These are phyloP conservation scores for Mastigias papua DNA, from an alignment of 30 jellyfish, hydroid and myxozoan genomes.

Conservation along the genomic window DNA sequence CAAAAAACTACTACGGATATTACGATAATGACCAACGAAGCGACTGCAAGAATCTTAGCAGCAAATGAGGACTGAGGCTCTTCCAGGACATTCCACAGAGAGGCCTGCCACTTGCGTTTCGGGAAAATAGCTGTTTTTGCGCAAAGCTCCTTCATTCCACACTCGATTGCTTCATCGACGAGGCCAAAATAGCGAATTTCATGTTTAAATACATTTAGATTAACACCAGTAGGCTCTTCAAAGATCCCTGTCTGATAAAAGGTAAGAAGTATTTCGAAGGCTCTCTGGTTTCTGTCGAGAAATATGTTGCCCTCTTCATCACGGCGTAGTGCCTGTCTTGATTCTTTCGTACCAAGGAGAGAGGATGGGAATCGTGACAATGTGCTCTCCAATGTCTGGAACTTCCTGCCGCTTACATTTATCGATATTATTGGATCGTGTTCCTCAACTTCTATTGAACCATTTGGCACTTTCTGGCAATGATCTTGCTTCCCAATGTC, in stretches of 20 bases:
- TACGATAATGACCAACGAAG: constrained; percentile 74
- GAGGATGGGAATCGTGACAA: constrained; percentile 88
- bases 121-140: constrained; percentile 47
- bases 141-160: constrained; percentile 87
- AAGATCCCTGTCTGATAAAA: constrained; percentile 95
- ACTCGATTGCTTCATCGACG: constrained; percentile 84
- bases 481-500: neutral
- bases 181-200: constrained; percentile 93
- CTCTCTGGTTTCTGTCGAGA: constrained; percentile 85
- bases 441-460: neutral
- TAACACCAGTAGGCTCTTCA: constrained; percentile 90
- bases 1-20: constrained; percentile 85
- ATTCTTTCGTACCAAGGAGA: constrained; percentile 78
- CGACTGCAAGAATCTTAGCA: constrained; percentile 81
- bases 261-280: constrained; percentile 81
- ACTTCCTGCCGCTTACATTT: constrained; percentile 92
- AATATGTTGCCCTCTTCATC: constrained; percentile 83
- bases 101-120: constrained; percentile 77
- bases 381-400: constrained; percentile 84
- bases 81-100: constrained; percentile 89
- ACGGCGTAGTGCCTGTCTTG: constrained; percentile 66
- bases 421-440: constrained; percentile 68
- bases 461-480: neutral
- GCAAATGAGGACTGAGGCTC: constrained; percentile 90
- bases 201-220: constrained; percentile 77